Conservation (phyloP, 2,113 vertebrate genomes). For the Sander lucioperca region DNA sequence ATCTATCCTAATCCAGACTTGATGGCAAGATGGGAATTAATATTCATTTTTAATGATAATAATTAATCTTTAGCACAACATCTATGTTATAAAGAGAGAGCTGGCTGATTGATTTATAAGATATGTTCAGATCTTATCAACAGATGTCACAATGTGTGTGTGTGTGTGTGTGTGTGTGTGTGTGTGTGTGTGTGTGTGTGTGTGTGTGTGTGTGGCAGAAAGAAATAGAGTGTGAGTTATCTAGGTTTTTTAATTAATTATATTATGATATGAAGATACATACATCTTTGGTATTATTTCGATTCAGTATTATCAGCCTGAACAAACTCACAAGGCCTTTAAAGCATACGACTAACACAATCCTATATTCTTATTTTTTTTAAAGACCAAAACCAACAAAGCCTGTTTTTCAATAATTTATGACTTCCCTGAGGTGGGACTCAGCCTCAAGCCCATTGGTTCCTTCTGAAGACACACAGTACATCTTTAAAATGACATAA, state of each 20-base stretch:
- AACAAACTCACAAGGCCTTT: background rate
- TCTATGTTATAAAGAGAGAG: conserved; percentile 1
- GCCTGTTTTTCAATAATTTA: background rate
- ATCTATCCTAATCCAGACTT: conserved; percentile 7
- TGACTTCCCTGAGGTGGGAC: too few relatives aligned
- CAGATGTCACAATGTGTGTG: background rate
- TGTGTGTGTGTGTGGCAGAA: background rate
- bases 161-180: background rate
- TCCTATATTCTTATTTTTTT: background rate
- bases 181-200: background rate
- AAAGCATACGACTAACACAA: background rate
- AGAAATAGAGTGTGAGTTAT: background rate
- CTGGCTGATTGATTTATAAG: conserved; percentile 19
- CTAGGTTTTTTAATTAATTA: background rate
- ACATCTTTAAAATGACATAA: too few relatives aligned
- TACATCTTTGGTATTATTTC: background rate
- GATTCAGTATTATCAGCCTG: background rate
- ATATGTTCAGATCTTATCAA: conserved; percentile 10
- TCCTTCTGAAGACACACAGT: too few relatives aligned
- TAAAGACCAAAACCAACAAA: background rate
- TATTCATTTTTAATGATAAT: conserved; percentile 24
- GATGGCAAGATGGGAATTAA: conserved; percentile 24
- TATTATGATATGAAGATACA: background rate
- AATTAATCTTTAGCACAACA: conserved; percentile 36
- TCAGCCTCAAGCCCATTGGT: too few relatives aligned